phyloP scores from a whole-genome alignment of 2,113 vertebrate genomes.

The Litocranius walleri region DNA sequence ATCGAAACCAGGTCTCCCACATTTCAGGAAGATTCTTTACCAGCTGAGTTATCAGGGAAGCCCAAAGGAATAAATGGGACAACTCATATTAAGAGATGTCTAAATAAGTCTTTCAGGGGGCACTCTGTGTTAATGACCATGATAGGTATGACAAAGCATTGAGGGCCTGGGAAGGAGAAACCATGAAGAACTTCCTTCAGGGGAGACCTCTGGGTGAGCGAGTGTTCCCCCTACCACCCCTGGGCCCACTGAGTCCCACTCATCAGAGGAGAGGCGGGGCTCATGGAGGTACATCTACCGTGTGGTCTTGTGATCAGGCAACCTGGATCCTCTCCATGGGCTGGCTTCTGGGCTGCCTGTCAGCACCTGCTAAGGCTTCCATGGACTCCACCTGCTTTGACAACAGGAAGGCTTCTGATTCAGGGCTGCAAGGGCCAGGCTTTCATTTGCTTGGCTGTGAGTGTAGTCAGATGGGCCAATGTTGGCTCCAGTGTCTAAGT shows the following conservation, averaged over 20 bases:
- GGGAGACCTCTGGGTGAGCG: background rate
- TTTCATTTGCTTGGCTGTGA: background rate
- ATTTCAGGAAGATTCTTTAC: background rate
- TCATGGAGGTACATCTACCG: background rate
- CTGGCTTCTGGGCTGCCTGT: background rate
- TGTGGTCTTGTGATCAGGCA: background rate
- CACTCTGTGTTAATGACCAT: constrained; percentile 66
- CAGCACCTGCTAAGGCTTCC: background rate
- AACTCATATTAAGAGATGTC: constrained; percentile 54
- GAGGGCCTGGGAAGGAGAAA: background rate
- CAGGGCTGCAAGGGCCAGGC: background rate
- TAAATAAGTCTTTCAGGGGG: constrained; percentile 57
- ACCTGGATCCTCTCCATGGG: background rate
- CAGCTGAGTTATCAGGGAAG: background rate
- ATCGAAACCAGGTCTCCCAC: background rate
- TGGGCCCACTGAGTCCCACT: background rate
- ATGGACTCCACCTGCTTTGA: background rate
- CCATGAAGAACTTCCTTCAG: background rate
- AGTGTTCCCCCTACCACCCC: too few relatives aligned
- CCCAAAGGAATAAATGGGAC: background rate
- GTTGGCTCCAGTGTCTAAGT: background rate
- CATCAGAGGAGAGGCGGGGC: too few relatives aligned
- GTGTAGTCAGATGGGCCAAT: background rate
- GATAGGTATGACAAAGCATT: constrained; percentile 18
- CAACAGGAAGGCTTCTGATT: background rate